phyloP scores from a whole-genome alignment of 2,797 vertebrate species.

The Eremophila alpestris region DNA sequence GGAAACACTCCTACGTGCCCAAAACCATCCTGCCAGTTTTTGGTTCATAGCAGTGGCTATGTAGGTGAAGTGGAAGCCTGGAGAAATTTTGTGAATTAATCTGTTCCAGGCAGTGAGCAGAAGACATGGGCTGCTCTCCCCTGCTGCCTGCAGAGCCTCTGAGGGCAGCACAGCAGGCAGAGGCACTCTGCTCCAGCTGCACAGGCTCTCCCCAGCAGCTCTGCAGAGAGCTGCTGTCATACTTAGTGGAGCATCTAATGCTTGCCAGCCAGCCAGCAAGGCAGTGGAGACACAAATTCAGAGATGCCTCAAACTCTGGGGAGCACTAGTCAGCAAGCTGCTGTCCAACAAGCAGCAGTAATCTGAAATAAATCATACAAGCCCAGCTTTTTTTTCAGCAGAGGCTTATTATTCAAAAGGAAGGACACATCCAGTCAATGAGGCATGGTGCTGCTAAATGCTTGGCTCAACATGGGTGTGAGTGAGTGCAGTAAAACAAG shows the following conservation, averaged over 20 bases:
- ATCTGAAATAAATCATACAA: constrained; percentile 59
- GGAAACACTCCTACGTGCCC: accelerated
- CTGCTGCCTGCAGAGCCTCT: neutral
- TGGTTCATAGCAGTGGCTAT: neutral
- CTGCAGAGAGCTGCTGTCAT: constrained; percentile 41
- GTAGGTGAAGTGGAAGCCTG: neutral
- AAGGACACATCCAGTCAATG: constrained; percentile 41
- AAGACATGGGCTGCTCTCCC: neutral
- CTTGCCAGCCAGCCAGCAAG: neutral
- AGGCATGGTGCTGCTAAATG: constrained; percentile 23
- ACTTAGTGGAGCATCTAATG: constrained; percentile 61
- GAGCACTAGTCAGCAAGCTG: constrained; percentile 54
- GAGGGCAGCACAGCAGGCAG: neutral
- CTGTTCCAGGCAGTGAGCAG: constrained; percentile 21
- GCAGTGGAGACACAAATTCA: constrained; percentile 32
- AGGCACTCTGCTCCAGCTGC: neutral
- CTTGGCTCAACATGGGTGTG: constrained; percentile 13
- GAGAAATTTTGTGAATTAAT: constrained; percentile 27
- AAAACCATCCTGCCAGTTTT: neutral
- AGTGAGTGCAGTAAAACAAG: constrained; percentile 10
- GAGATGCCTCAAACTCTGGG: constrained; percentile 44
- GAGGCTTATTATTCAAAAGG: constrained; percentile 25
- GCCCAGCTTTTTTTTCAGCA: neutral
- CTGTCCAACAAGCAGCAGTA: constrained; percentile 47
- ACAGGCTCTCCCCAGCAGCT: constrained; percentile 20